Base-by-base conservation (phyloP, 2,113 vertebrate genomes). In the Dissostichus mawsoni region DNA sequence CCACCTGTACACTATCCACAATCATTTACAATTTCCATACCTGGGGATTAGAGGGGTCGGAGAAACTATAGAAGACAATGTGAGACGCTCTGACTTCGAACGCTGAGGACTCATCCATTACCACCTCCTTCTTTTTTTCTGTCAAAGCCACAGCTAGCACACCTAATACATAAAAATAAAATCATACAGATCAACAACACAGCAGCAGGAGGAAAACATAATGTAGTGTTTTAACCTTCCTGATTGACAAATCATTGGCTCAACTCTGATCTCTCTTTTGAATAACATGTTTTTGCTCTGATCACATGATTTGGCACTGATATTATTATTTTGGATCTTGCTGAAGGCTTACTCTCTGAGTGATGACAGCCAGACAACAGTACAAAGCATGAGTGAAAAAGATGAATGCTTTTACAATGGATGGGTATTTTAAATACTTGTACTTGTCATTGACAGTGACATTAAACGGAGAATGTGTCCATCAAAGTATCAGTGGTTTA, bases 1-100 rank as follows among this genome's bases (percentile, higher is more conserved):
- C 8, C 9, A 23, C 20, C 41, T 29, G 0, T 47, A 8, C 4
- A 13, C 1, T 76, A n/a, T 13, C 8, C 3, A 65, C 33, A 68
- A 65, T 57, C 14, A 6, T 69, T 53, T 18, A 23, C 2, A 41
- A 8, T 75, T 64, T 20, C 65, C 82, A 89, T 96, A 98, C 98
- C 96, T 97, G 96, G 57, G 97, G 96, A 51, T 95, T 92, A n/a
- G 92, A 86, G 44, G 96, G 95, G 58, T 98, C 94, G 2, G 92
- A 95, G 85, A 98, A 94, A 77, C 94, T 96, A 94, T 95, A 99
- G 89, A 99, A 91, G 84, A 97, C 88, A 89, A 99, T 95, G 84
- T 95, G 76, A 7, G 97, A 89, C 3, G 94, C 92, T 20, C 90
- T 94, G 56, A 92, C 77, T 57, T 91, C 59, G 44, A 94, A 78